Evolutionary conservation across 2,888 invertebrate species (phyloP).

Genomic region (Calameuta filiformis): DNA sequence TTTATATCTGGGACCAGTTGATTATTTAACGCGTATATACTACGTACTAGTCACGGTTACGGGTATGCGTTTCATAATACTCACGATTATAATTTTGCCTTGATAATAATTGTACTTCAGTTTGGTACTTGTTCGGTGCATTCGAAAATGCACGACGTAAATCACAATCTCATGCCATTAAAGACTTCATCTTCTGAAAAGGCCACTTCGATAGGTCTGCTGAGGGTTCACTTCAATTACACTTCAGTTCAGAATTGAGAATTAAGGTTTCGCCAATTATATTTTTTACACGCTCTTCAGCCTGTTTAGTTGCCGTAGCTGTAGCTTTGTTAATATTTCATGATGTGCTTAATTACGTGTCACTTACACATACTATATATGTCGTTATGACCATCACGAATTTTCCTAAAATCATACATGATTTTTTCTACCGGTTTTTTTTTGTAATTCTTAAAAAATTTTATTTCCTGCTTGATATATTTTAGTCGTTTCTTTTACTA

Average conservation of each 20-base stretch:
- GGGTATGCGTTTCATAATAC: not conserved
- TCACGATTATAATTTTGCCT: not conserved
- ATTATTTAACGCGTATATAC: not conserved
- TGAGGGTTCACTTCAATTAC: not conserved
- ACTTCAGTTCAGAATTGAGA: not conserved
- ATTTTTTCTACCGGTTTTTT: too few relatives aligned
- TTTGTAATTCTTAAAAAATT: too few relatives aligned
- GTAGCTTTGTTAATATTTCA: not conserved
- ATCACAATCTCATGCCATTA: not conserved
- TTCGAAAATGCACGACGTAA: not conserved
- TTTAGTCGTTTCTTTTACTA: too few relatives aligned
- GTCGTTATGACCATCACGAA: too few relatives aligned
- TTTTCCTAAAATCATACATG: too few relatives aligned
- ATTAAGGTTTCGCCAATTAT: too few relatives aligned
- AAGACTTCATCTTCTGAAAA: not conserved
- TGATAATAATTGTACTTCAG: not conserved
- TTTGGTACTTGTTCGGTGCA: not conserved
- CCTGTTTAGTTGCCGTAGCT: constrained; percentile 3
- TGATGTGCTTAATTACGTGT: too few relatives aligned
- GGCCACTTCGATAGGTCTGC: not conserved
- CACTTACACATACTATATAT: too few relatives aligned
- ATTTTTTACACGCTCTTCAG: not conserved
- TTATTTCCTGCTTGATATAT: too few relatives aligned
- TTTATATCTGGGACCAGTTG: not conserved
- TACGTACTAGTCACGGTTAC: not conserved